phyloP scores from a whole-genome alignment of 2,888 invertebrate genomes.

The Acronicta aceris region DNA sequence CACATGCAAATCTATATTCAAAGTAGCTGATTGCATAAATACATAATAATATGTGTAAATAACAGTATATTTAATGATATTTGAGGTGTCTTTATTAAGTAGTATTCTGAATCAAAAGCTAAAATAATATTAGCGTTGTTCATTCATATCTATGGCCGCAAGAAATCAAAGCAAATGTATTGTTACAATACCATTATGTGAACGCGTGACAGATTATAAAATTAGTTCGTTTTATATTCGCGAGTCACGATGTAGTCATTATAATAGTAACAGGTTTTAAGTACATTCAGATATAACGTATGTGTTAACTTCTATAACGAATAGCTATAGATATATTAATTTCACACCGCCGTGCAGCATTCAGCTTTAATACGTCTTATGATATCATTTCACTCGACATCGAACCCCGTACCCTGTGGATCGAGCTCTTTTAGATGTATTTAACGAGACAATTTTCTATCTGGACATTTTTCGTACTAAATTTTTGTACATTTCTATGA shows the following conservation, averaged over 20 bases:
- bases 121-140: slow-evolving; percentile 47
- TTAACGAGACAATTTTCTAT: slow-evolving; percentile 56
- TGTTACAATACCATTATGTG: slow-evolving; percentile 40
- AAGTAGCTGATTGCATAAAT: too few species aligned
- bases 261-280: slow-evolving; percentile 60
- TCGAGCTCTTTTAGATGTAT: slow-evolving; percentile 52
- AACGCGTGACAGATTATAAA: slow-evolving; percentile 52
- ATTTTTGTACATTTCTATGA: slow-evolving; percentile 70
- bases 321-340: slow-evolving; percentile 52
- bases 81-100: slow-evolving; percentile 1
- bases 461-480: slow-evolving; percentile 61
- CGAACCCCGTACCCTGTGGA: slow-evolving; percentile 41
- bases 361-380: slow-evolving; percentile 49
- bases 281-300: slow-evolving; percentile 56
- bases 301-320: slow-evolving; percentile 48
- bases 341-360: slow-evolving; percentile 41
- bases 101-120: slow-evolving; percentile 9
- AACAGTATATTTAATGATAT: not conserved
- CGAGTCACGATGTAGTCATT: slow-evolving; percentile 75
- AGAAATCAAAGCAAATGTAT: slow-evolving; percentile 28
- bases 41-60: too few species aligned
- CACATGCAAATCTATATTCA: not conserved
- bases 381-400: slow-evolving; percentile 51
- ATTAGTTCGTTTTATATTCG: slow-evolving; percentile 58
- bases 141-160: slow-evolving; percentile 51